Conservation (phyloP, 1,140 invertebrate genomes). For the Ostrea edulis region DNA sequence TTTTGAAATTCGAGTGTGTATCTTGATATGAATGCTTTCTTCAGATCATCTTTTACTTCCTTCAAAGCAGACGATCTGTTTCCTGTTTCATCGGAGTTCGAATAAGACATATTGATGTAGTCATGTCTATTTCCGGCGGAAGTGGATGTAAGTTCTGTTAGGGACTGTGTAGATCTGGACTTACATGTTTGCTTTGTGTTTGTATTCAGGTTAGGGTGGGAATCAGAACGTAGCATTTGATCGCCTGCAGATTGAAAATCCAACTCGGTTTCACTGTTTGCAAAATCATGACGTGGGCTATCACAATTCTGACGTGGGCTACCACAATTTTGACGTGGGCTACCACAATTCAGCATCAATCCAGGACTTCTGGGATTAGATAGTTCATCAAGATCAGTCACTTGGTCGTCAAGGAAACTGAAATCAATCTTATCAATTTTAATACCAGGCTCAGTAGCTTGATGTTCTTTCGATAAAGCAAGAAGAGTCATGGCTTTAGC, state of each 20-base stretch:
- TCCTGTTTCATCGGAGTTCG: background rate
- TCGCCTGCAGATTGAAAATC: background rate
- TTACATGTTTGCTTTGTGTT: background rate
- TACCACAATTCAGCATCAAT: background rate
- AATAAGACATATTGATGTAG: slow-evolving; percentile 29
- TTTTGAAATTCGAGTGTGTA: background rate
- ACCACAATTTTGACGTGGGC: background rate
- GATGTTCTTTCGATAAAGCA: background rate
- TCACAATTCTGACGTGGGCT: slow-evolving; percentile 12
- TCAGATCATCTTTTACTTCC: background rate
- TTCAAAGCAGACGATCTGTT: background rate
- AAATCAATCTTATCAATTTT: slow-evolving; percentile 9
- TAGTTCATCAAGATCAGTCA: slow-evolving; percentile 42
- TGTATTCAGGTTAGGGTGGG: background rate
- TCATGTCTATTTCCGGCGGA: background rate
- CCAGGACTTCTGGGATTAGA: slow-evolving; percentile 37
- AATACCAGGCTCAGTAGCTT: background rate
- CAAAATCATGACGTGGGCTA: slow-evolving; percentile 41
- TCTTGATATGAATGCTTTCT: slow-evolving; percentile 11
- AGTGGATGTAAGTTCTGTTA: background rate
- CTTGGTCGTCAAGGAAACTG: slow-evolving; percentile 6
- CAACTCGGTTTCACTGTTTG: slow-evolving; percentile 52
- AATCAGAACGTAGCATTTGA: background rate
- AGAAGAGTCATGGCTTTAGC: slow-evolving; percentile 8
- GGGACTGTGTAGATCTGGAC: background rate